phyloP scores from a whole-genome alignment of 2,888 invertebrate species.

The Eugnorisma glareosa region DNA sequence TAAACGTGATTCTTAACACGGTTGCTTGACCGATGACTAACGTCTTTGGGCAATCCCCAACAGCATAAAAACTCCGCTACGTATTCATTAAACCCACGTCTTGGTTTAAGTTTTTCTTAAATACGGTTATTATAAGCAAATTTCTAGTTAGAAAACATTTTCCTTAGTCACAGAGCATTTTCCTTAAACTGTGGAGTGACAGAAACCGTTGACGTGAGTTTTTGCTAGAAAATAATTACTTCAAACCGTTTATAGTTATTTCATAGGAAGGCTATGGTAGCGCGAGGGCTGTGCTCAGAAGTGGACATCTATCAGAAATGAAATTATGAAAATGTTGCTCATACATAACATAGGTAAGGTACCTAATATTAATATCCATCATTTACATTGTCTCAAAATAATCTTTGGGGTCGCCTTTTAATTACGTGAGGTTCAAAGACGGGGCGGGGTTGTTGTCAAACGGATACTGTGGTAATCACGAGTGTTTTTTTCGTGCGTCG shows the following conservation, averaged over 20 bases:
- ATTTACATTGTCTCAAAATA: too few species aligned
- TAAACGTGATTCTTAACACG: slow-evolving; percentile 10
- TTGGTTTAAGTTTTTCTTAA: background rate
- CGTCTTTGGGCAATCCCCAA: slow-evolving; percentile 39
- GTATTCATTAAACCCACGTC: background rate
- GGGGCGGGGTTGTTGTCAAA: too few species aligned
- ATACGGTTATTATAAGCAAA: slow-evolving; percentile 1
- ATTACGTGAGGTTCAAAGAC: too few species aligned
- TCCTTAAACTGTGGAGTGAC: background rate
- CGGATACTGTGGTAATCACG: too few species aligned
- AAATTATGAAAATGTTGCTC: too few species aligned
- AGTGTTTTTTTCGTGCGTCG: too few species aligned
- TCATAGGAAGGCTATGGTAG: background rate
- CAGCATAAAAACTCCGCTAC: slow-evolving; percentile 7
- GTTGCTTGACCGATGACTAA: slow-evolving; percentile 53
- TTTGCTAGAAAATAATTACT: background rate
- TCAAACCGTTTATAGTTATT: background rate
- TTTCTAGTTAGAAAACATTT: background rate
- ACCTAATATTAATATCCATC: too few species aligned
- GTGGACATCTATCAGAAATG: too few species aligned
- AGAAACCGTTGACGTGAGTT: background rate
- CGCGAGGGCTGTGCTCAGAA: too few species aligned
- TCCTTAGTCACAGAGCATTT: background rate
- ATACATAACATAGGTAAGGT: too few species aligned
- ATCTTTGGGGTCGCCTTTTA: too few species aligned